Evolutionary conservation across 2,888 invertebrate species (phyloP), one percentile per base, ranked within the genome.

Genomic region (Archips xylosteana): DNA sequence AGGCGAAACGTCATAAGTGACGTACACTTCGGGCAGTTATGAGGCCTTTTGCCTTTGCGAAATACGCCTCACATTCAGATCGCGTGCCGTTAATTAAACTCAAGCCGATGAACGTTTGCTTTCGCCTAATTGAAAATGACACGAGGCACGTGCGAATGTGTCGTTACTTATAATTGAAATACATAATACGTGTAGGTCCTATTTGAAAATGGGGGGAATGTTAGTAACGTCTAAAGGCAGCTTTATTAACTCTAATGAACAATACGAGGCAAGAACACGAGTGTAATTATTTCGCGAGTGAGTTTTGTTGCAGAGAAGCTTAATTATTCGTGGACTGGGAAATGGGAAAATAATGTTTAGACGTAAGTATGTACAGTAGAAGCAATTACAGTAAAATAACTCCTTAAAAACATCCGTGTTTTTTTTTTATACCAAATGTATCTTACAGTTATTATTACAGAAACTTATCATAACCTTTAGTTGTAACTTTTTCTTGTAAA

Each of bases 71-170:
- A 15, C 15, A 70, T 71, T 67, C 67, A 78, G 78, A 79, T 80
- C 79, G 80, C 78, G 79, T 84, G 81, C 77, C 79, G 79, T 84
- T 88, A 85, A 89, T 88, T 87, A 85, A 85, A 82, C 78, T 77
- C 72, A 74, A 78, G 76, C 79, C 73, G 78, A 81, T 81, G 12
- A 83, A 85, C 82, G 82, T 83, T 85, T 85, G 80, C 85, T 84
- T 87, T 86, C 82, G 80, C 78, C 79, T 88, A 88, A 90, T 89
- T 89, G 85, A 86, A 86, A 88, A 82, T 85, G 85, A 86, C 84
- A 81, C 74, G 78, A 79, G 76, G 78, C 78, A 76, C 70, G 70
- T 65, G 74, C 65, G 51, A 74, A 60, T 49, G 63, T 45, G 65
- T 70, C 69, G 61, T 70, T 74, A 70, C 65, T 70, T 54, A 61